Percentiles rank a stretch among this genome's conserved stretches.
These are phyloP conservation scores for Grammomys dolichurus DNA, from an alignment of 2,113 vertebrate genomes.

Conservation along the genomic window DNA sequence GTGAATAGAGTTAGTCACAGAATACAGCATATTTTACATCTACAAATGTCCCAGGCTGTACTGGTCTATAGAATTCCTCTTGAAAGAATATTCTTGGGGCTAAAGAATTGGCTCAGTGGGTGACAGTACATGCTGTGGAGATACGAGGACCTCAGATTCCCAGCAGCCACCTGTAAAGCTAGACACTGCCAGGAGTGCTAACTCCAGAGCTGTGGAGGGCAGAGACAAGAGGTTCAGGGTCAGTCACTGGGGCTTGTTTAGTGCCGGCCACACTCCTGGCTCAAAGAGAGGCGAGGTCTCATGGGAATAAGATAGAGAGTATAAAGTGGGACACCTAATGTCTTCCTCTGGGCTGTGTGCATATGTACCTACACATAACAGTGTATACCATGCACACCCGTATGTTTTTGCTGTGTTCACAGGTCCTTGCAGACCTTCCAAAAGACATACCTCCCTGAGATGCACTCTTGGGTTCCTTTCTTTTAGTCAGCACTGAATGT, in stretches of 20 bases:
- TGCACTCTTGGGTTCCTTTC: neutral
- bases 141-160: neutral
- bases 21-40: neutral
- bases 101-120: neutral
- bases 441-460: neutral
- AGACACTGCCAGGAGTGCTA: neutral
- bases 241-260: neutral
- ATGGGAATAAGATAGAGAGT: neutral
- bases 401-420: neutral
- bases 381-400: neutral
- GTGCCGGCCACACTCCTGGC: neutral
- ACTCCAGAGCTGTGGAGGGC: neutral
- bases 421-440: neutral
- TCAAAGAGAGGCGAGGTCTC: neutral
- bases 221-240: too few relatives aligned
- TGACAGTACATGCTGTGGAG: neutral
- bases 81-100: neutral
- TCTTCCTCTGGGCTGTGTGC: neutral
- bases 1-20: neutral
- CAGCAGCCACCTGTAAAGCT: neutral
- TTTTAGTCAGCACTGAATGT: conserved; percentile 4
- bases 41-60: neutral
- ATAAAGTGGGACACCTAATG: too few relatives aligned
- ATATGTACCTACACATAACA: neutral
- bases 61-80: neutral